phyloP scores from a whole-genome alignment of 2,888 invertebrate genomes.

The Ecdyonurus torrentis region DNA sequence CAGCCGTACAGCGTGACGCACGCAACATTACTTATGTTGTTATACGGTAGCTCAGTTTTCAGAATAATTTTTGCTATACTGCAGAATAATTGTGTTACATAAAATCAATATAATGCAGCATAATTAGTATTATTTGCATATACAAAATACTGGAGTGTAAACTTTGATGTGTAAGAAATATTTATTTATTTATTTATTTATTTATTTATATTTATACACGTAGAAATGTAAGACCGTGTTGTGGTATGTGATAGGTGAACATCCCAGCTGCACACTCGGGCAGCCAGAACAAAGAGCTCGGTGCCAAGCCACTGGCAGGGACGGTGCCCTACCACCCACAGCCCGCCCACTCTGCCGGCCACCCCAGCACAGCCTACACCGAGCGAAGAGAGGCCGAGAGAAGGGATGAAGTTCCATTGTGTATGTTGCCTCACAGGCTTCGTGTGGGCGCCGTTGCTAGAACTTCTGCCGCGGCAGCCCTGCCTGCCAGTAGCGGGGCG shows the following conservation, averaged over 20 bases:
- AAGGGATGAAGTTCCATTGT: not conserved
- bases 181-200: too few species aligned
- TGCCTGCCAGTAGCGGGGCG: conserved; percentile 5
- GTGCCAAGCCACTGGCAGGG: not conserved
- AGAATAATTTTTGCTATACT: too few species aligned
- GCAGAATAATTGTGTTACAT: too few species aligned
- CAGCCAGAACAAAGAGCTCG: not conserved
- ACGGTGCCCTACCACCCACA: not conserved
- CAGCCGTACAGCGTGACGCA: too few species aligned
- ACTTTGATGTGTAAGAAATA: too few species aligned
- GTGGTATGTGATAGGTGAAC: not conserved
- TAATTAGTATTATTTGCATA: too few species aligned
- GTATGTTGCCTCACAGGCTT: not conserved
- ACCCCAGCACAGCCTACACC: not conserved
- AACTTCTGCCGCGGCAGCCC: conserved; percentile 6
- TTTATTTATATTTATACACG: not conserved
- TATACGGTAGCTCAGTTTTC: too few species aligned
- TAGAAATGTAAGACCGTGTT: not conserved
- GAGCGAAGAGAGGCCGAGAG: not conserved
- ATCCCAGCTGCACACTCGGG: not conserved
- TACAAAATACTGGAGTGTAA: too few species aligned
- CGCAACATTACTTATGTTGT: too few species aligned
- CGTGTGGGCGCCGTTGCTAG: not conserved
- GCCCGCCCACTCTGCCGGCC: not conserved
- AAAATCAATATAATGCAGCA: too few species aligned